phyloP scores from a whole-genome alignment of 2,113 vertebrate genomes.

The Narcine bancroftii region DNA sequence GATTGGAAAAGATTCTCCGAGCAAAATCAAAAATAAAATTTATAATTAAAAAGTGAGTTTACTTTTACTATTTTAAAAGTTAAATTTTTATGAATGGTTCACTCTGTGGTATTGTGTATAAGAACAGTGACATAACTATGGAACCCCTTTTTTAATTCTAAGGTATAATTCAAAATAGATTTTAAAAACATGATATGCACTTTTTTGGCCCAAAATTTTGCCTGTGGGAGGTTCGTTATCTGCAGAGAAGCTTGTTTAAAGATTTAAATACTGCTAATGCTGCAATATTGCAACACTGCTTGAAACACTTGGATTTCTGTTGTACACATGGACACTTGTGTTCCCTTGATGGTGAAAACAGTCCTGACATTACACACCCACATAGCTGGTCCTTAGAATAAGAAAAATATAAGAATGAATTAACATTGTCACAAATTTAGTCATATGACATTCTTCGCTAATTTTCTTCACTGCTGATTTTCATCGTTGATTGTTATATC shows the following conservation, averaged over 20 bases:
- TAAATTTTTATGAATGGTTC: not conserved
- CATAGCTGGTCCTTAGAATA: not conserved
- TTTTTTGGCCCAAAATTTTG: too few species aligned
- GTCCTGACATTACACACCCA: not conserved
- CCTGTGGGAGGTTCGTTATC: not conserved
- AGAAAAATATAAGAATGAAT: not conserved
- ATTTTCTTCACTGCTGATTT: not conserved
- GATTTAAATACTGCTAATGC: not conserved
- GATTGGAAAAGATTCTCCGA: slow-evolving; percentile 68
- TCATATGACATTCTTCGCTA: too few species aligned
- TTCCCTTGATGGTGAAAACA: not conserved
- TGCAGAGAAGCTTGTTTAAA: not conserved
- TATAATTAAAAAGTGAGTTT: slow-evolving; percentile 66
- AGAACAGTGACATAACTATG: not conserved
- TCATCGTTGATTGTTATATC: not conserved
- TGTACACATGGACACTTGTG: not conserved
- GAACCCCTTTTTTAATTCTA: not conserved
- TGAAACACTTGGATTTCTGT: not conserved
- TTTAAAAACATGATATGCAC: not conserved
- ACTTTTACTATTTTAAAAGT: not conserved
- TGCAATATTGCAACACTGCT: not conserved
- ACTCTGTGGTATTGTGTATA: not conserved
- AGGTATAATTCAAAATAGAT: not conserved
- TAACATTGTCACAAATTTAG: not conserved
- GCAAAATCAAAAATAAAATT: slow-evolving; percentile 65